Conservation (phyloP, 2,888 invertebrate genomes). For the Eupithecia vulgata region DNA sequence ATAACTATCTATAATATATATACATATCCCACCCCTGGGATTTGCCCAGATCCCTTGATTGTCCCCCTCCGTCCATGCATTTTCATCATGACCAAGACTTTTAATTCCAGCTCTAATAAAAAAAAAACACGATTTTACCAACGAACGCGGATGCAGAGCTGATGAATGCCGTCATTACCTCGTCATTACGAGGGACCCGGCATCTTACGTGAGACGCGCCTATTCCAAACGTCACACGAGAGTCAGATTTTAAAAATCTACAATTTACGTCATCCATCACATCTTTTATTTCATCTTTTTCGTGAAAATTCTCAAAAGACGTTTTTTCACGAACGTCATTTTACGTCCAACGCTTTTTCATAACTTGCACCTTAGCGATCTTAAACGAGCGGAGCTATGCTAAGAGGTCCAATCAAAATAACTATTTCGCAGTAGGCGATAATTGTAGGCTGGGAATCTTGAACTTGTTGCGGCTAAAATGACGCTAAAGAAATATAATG, state of each 20-base stretch:
- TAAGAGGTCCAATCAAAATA: conserved; percentile 60
- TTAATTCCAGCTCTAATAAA: too few relatives aligned
- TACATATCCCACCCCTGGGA: too few relatives aligned
- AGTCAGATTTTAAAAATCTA: not conserved
- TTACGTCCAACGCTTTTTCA: not conserved
- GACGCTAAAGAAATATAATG: conserved; percentile 3
- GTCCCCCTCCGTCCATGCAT: too few relatives aligned
- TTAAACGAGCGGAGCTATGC: conserved; percentile 46
- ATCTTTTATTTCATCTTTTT: not conserved
- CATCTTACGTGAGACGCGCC: too few relatives aligned
- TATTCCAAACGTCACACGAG: not conserved
- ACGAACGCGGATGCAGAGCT: too few relatives aligned
- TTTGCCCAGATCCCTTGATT: too few relatives aligned
- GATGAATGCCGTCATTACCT: too few relatives aligned
- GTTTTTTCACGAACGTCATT: not conserved
- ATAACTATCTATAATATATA: too few relatives aligned
- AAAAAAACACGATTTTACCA: too few relatives aligned
- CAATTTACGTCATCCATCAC: not conserved
- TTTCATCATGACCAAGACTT: too few relatives aligned
- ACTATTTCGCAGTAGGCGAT: conserved; percentile 59
- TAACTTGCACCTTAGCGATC: conserved; percentile 20
- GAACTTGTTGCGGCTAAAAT: conserved; percentile 8
- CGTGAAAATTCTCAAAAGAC: not conserved
- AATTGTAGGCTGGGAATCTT: conserved; percentile 48
- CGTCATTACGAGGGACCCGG: too few relatives aligned